Percentiles rank a stretch among this genome's conserved stretches.
These are phyloP conservation scores for Paguma larvata DNA, from an alignment of 2,797 vertebrate species.

Conservation along the genomic window DNA sequence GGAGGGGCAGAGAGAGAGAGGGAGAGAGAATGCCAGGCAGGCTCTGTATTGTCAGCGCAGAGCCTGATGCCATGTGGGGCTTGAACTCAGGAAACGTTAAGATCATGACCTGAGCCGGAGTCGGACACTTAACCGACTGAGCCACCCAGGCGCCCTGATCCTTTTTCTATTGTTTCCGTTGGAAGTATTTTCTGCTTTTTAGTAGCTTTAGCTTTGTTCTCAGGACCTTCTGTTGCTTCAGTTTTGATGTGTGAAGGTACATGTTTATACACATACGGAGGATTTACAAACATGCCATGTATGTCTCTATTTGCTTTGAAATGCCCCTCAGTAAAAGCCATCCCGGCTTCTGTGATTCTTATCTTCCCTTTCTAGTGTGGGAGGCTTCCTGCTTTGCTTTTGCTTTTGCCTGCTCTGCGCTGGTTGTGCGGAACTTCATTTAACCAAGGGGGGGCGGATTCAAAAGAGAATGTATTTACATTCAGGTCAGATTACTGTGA, in stretches of 20 bases:
- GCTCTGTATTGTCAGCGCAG: too few relatives aligned
- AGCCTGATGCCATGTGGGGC: too few relatives aligned
- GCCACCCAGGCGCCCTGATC: background rate
- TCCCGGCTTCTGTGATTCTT: constrained; percentile 60
- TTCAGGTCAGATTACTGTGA: constrained; percentile 53
- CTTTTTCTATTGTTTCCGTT: background rate
- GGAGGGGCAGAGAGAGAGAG: too few relatives aligned
- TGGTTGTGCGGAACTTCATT: background rate
- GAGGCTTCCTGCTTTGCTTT: constrained; percentile 79
- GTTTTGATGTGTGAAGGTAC: constrained; percentile 22
- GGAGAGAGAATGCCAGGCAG: too few relatives aligned
- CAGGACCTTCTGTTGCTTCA: background rate
- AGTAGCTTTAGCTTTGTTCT: constrained; percentile 63
- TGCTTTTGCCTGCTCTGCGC: background rate
- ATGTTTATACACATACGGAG: background rate
- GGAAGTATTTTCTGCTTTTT: background rate
- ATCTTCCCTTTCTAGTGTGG: constrained; percentile 61
- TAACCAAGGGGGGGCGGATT: background rate
- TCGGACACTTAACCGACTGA: too few relatives aligned
- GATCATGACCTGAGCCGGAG: too few relatives aligned
- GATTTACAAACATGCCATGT: background rate
- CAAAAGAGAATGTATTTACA: constrained; percentile 13
- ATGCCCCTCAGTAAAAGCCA: constrained; percentile 56
- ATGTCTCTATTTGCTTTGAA: constrained; percentile 57
- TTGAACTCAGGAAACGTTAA: too few relatives aligned